Evolutionary conservation across 2,113 vertebrate species (phyloP).

Genomic region (Leptosomus discolor): DNA sequence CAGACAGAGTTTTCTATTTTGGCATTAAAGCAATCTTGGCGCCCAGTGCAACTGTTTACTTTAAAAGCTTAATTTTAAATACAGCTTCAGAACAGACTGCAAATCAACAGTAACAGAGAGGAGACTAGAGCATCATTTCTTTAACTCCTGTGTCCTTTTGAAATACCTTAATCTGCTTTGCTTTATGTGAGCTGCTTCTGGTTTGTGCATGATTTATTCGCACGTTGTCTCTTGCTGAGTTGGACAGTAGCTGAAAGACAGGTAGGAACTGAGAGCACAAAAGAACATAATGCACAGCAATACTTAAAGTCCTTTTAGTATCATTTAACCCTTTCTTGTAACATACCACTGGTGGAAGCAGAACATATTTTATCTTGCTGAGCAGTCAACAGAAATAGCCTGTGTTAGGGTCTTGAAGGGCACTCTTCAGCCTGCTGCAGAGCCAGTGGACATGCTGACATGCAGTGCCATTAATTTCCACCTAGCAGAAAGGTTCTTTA

Average conservation of each 20-base stretch:
- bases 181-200: neutral
- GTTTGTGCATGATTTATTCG: neutral
- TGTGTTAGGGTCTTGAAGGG: neutral
- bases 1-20: conserved; percentile 16
- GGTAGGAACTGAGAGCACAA: neutral
- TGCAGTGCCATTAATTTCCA: conserved; percentile 35
- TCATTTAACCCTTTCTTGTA: neutral
- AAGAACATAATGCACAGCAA: neutral
- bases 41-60: conserved; percentile 12
- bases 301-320: neutral
- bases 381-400: neutral
- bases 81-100: conserved; percentile 21
- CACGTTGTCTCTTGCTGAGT: neutral
- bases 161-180: neutral
- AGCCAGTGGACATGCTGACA: neutral
- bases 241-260: neutral
- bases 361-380: neutral
- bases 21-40: conserved; percentile 35
- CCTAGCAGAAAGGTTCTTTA: neutral
- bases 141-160: neutral
- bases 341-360: neutral
- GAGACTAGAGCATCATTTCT: neutral
- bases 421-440: neutral
- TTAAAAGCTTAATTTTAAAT: conserved; percentile 54
- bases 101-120: neutral